Base-by-base conservation (phyloP, 2,797 vertebrate species). In the Spinus pinus region DNA sequence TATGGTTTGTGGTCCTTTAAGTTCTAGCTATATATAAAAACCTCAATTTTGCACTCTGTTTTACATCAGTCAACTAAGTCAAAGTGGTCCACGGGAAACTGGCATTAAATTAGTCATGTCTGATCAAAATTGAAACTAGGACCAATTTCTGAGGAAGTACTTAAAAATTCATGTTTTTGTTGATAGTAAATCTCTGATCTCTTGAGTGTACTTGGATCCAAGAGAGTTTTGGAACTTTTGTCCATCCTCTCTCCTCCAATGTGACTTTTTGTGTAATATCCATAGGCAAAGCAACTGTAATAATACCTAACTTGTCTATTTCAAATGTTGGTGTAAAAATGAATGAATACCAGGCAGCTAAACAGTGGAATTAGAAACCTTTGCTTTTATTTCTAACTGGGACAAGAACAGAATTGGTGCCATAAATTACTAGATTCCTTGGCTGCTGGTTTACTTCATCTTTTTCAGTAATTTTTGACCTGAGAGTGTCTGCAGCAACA, bases 401-500 rank as follows among this genome's bases (percentile, higher is more conserved):
- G 65, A 41, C 58, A 71, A 78, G 69, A 94, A 35, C 23, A 83
- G 57, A 92, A 66, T 46, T 86, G 35, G 50, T 67, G 23, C 49
- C 57, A 44, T 94, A 57, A 95, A 81, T 94, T 66, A 60, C 37
- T 89, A 28, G 81, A 82, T 83, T 89, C 53, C 65, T 60, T 93
- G 69, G 75, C 91, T 73, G 53, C 35, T 83, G 47, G 13, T 74
- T 88, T 73, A 25, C 73, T 94, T 86, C 46, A 39, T 81, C 77
- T 94, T 88, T 81, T 93, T 60, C 1, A 7, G 70, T 88, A 41
- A 56, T 84, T 96, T 89, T 85, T 88, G 88, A 91, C 75, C 90
- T 1, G 3, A 86, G 83, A 62, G 33, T 10, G 30, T 94, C 86
- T 95, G 74, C 54, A 71, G 79, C 79, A 90, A 86, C 77, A 35